phyloP scores from a whole-genome alignment of 1,140 invertebrate species.

The Euschistus heros region DNA sequence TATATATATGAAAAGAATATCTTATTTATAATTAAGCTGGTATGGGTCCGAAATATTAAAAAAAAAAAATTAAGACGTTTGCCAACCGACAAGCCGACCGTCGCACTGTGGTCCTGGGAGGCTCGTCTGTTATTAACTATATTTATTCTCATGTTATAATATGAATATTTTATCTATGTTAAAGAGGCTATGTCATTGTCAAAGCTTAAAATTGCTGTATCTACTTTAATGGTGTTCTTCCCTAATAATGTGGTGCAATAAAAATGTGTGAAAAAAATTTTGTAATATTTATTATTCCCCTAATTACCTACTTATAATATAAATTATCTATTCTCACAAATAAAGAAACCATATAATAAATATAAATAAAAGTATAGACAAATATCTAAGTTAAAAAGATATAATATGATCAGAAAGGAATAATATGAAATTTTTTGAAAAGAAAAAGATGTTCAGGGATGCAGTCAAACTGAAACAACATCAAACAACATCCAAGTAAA shows the following conservation, averaged over 20 bases:
- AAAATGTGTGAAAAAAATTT: conserved; percentile 15
- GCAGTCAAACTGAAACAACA: no score
- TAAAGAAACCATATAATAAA: no score
- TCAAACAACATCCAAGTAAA: no score
- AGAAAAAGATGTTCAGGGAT: no score
- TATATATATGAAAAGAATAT: conserved; percentile 15
- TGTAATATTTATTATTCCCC: no score
- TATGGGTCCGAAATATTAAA: conserved; percentile 27
- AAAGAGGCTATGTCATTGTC: conserved; percentile 15
- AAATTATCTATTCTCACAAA: no score
- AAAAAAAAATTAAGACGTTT: conserved; percentile 16
- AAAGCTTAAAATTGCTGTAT: conserved; percentile 23
- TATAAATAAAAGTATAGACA: no score
- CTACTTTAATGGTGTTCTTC: conserved; percentile 25
- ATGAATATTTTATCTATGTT: conserved; percentile 15
- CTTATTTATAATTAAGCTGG: conserved; percentile 24
- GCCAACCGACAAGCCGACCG: conserved; percentile 20
- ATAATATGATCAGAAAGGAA: no score
- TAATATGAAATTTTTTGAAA: no score
- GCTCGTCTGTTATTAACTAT: conserved; percentile 21
- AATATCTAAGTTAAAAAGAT: no score
- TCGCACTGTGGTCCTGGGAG: conserved; percentile 21
- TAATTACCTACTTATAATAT: no score
- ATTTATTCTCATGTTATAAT: conserved; percentile 14
- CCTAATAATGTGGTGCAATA: conserved; percentile 28